phyloP scores from a whole-genome alignment of 2,113 vertebrate species.

The Phaethornis superciliosus region DNA sequence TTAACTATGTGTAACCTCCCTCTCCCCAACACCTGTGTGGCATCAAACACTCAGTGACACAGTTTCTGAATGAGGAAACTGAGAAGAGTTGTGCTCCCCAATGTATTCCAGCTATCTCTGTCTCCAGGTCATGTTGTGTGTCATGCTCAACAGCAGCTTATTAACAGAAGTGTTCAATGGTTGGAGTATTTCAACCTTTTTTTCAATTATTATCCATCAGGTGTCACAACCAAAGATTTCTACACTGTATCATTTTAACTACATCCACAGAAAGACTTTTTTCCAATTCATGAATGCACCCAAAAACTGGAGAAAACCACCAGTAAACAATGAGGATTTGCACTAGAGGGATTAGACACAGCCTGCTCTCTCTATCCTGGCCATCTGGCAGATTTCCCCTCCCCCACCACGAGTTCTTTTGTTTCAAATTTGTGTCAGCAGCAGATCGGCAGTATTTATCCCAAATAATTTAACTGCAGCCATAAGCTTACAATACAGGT shows the following conservation, averaged over 20 bases:
- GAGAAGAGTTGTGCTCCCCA: background rate
- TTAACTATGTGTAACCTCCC: rapidly evolving
- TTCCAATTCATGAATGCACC: background rate
- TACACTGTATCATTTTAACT: background rate
- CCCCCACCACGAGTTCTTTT: background rate
- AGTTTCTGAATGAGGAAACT: background rate
- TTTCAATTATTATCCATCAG: background rate
- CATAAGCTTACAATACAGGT: background rate
- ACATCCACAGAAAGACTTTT: background rate
- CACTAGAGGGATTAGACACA: slow-evolving; percentile 41
- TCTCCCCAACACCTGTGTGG: background rate
- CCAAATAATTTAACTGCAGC: background rate
- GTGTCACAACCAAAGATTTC: background rate
- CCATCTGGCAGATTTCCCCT: slow-evolving; percentile 55
- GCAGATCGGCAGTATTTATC: slow-evolving; percentile 47
- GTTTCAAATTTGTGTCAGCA: slow-evolving; percentile 44
- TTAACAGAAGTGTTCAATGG: background rate
- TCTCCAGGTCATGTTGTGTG: background rate
- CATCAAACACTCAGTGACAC: background rate
- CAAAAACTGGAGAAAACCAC: background rate
- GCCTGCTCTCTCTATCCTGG: background rate
- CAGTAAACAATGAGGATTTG: slow-evolving; percentile 15
- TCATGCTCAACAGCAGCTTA: background rate
- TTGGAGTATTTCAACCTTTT: background rate
- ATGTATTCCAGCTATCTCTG: background rate